A percentile compares a stretch with the other conserved stretches of the same genome.
Evolutionary conservation across 2,113 vertebrate species (phyloP).

Genomic region (Callorhinus ursinus): DNA sequence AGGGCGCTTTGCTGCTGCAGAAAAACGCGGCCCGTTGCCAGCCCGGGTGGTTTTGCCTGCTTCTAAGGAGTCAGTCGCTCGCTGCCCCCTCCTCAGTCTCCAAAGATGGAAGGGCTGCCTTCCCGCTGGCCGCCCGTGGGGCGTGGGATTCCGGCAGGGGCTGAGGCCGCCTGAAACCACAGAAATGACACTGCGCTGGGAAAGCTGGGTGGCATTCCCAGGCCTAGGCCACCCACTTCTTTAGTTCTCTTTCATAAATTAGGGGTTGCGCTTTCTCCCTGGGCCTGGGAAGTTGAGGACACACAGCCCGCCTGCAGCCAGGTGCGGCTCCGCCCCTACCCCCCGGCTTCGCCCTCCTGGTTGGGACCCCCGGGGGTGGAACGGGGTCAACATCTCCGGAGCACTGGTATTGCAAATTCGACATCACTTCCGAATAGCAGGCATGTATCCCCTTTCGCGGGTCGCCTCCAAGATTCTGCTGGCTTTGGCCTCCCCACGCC

Average conservation of each 20-base stretch:
- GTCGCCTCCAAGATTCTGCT: background rate
- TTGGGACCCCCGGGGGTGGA: background rate
- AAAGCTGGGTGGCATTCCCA: slow-evolving; percentile 30
- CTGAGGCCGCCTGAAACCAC: slow-evolving; percentile 25
- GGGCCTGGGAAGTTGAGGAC: background rate
- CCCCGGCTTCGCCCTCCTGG: background rate
- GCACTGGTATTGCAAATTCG: background rate
- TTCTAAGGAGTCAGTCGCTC: background rate
- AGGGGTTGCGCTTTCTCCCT: background rate
- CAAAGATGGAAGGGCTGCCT: background rate
- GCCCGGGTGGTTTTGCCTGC: background rate
- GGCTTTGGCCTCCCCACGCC: background rate
- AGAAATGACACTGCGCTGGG: background rate
- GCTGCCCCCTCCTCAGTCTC: background rate
- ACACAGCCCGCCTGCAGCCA: background rate
- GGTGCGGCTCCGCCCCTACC: background rate
- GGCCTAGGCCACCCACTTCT: slow-evolving; percentile 62
- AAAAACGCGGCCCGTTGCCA: background rate
- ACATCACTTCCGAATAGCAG: background rate
- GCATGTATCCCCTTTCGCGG: background rate
- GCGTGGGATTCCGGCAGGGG: background rate
- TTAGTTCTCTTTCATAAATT: background rate
- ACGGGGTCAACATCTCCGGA: background rate
- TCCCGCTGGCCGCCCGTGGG: background rate
- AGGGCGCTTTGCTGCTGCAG: background rate